phyloP scores from a whole-genome alignment of 2,113 vertebrate genomes.

The Gnathonemus longibarbis region DNA sequence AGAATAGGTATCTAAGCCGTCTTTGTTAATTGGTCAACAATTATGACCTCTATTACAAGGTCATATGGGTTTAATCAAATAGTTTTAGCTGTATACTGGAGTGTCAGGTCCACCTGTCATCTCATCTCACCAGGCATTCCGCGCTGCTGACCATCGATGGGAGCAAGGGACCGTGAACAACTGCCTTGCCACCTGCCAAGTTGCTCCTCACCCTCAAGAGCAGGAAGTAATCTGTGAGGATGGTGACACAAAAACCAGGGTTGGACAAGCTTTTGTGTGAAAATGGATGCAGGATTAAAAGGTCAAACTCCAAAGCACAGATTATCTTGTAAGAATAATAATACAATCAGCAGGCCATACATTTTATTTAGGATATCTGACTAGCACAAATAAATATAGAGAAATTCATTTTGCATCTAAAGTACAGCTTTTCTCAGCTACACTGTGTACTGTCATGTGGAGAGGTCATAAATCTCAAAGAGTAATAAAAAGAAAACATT shows the following conservation, averaged over 20 bases:
- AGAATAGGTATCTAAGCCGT: not conserved
- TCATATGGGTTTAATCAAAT: not conserved
- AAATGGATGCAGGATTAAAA: not conserved
- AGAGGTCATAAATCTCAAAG: not conserved
- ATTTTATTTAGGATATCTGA: not conserved
- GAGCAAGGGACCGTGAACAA: conserved; percentile 58
- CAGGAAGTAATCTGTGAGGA: conserved; percentile 69
- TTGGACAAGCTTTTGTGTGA: not conserved
- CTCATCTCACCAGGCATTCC: conserved; percentile 62
- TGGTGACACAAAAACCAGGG: conserved; percentile 16
- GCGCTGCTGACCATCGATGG: conserved; percentile 53
- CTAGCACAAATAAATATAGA: not conserved
- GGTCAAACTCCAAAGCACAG: not conserved
- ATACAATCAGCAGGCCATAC: not conserved
- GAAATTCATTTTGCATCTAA: not conserved
- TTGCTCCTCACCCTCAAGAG: conserved; percentile 60
- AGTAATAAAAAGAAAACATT: not conserved
- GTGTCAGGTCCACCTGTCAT: not conserved
- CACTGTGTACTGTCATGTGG: not conserved
- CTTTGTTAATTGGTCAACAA: not conserved
- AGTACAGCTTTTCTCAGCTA: not conserved
- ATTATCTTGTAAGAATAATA: not conserved
- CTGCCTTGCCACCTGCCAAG: conserved; percentile 41
- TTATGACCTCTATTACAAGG: not conserved
- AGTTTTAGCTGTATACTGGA: not conserved